Conservation (phyloP, 2,888 invertebrate genomes). For the Melikaiella ostensackeni region DNA sequence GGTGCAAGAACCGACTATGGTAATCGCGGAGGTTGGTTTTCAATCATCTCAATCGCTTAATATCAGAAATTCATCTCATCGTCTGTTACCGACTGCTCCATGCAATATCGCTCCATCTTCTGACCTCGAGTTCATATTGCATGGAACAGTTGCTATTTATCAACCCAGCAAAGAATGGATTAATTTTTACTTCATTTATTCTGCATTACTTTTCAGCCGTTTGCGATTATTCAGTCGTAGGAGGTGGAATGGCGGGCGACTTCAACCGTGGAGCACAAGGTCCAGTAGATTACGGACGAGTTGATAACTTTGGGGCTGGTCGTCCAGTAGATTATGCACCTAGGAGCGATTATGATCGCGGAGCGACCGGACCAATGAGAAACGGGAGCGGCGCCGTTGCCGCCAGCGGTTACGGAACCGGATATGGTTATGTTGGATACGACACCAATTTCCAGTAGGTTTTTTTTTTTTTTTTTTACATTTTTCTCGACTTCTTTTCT, state of each 20-base stretch:
- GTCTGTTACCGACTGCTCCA: no score
- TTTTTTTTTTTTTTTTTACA: conserved; percentile 36
- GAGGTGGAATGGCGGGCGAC: conserved; percentile 73
- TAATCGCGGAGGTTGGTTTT: conserved; percentile 60
- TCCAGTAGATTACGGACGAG: conserved; percentile 74
- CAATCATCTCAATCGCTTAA: background rate
- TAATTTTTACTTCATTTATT: background rate
- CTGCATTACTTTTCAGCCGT: conserved; percentile 51
- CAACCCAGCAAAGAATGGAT: background rate
- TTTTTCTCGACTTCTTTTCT: conserved; percentile 16
- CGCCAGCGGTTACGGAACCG: conserved; percentile 71
- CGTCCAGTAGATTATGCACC: conserved; percentile 73
- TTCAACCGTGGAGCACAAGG: conserved; percentile 73
- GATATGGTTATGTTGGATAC: conserved; percentile 74
- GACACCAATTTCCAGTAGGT: conserved; percentile 52
- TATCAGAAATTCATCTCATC: no score
- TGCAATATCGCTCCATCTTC: no score
- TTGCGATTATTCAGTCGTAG: conserved; percentile 63
- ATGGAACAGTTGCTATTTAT: no score
- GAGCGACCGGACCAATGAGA: conserved; percentile 73
- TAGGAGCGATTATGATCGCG: conserved; percentile 74
- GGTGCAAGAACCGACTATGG: conserved; percentile 73
- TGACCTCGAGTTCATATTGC: no score
- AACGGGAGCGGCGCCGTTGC: conserved; percentile 73
- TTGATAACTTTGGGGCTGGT: conserved; percentile 71